A percentile compares a stretch with the other conserved stretches of the same genome.
These are phyloP conservation scores for Hemitrygon akajei DNA, from an alignment of 2,797 vertebrate species.

Conservation along the genomic window DNA sequence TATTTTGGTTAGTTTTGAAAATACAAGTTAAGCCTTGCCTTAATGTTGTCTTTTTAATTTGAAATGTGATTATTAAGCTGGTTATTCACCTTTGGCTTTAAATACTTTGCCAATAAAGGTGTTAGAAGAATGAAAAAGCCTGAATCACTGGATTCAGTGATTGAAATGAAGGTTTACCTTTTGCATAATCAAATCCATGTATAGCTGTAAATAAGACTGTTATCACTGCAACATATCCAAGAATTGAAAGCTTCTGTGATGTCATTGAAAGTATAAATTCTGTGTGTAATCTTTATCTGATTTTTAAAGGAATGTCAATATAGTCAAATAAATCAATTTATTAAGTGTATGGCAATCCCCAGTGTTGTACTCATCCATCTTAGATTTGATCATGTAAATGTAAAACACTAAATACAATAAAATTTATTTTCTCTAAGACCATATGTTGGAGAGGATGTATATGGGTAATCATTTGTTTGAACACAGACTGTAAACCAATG, in stretches of 20 bases:
- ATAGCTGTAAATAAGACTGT: conserved; percentile 20
- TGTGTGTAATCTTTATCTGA: conserved; percentile 32
- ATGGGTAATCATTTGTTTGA: conserved; percentile 61
- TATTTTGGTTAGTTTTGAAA: conserved; percentile 6
- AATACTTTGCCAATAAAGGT: conserved; percentile 14
- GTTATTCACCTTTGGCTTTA: conserved; percentile 29
- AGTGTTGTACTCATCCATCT: conserved; percentile 27
- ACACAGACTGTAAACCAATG: conserved; percentile 62
- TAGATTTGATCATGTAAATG: conserved; percentile 35
- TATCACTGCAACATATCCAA: not conserved
- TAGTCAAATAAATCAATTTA: conserved; percentile 12
- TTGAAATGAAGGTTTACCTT: conserved; percentile 33
- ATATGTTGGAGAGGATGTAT: conserved; percentile 35
- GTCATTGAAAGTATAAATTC: conserved; percentile 19
- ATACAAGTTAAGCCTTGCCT: not conserved
- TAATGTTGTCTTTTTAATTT: not conserved
- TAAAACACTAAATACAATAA: conserved; percentile 34
- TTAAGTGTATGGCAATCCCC: conserved; percentile 28
- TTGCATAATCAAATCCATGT: conserved; percentile 27
- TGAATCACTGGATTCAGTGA: conserved; percentile 29
- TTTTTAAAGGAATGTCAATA: conserved; percentile 25
- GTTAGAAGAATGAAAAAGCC: conserved; percentile 34
- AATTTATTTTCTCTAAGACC: conserved; percentile 33
- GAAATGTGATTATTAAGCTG: conserved; percentile 15
- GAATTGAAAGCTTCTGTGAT: not conserved